Evolutionary conservation across 2,113 vertebrate species (phyloP).

Genomic region (Cyanistes caeruleus): DNA sequence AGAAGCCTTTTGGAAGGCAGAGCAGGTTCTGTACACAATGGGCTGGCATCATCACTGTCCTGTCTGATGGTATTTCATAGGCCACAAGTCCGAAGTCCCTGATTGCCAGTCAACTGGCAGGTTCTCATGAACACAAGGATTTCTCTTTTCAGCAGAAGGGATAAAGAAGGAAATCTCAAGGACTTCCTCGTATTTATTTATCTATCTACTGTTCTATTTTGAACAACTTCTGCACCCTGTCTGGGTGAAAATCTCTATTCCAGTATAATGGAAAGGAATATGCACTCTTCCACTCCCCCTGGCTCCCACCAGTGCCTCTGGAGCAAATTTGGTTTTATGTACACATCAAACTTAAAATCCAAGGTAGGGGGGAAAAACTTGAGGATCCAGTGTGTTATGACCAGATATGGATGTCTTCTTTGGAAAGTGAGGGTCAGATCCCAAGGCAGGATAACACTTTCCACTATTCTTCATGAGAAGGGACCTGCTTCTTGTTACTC

Average conservation of each 20-base stretch:
- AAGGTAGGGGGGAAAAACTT: not conserved
- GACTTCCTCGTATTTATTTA: not conserved
- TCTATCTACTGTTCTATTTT: not conserved
- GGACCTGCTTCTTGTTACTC: not conserved
- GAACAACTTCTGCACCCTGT: not conserved
- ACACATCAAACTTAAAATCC: not conserved
- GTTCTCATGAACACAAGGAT: not conserved
- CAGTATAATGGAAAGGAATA: not conserved
- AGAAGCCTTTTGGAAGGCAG: not conserved
- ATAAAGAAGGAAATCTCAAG: not conserved
- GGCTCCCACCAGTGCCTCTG: not conserved
- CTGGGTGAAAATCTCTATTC: not conserved
- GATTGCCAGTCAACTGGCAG: not conserved
- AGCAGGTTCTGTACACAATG: not conserved
- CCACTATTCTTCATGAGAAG: not conserved
- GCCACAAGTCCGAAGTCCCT: not conserved
- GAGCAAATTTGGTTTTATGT: not conserved
- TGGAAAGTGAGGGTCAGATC: not conserved
- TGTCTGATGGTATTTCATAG: not conserved
- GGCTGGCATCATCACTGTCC: not conserved
- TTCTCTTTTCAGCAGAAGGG: not conserved
- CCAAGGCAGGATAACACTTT: not conserved
- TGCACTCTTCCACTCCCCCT: accelerated
- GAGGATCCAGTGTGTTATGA: not conserved
- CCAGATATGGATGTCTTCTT: not conserved